Base-by-base conservation (phyloP, 2,113 vertebrate species). In the Eulacestoma nigropectus region DNA sequence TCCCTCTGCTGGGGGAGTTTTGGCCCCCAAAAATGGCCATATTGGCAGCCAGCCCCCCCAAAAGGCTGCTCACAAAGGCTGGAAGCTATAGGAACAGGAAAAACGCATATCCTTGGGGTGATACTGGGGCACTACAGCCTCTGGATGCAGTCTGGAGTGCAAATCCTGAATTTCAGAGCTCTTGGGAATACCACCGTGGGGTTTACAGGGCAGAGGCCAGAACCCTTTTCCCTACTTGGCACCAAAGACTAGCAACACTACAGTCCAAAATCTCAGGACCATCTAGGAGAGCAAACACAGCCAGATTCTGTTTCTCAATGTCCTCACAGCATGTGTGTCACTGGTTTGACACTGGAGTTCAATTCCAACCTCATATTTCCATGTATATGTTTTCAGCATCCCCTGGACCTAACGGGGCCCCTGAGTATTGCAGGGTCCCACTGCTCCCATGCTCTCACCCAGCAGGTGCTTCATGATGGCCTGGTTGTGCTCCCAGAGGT, bases 401-500 rank as follows among this genome's bases (percentile, higher is more conserved):
- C 19, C 67, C 14, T 4, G 20, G 35, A 22, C 41, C 14, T 22
- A 19, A 29, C 0, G 0, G 33, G 56, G 49, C 33, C 57, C 46
- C n/a, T 65, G 7, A 3, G 76, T 42, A 33, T 23, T 10, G 8
- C 0, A 0, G 14, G 32, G 42, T 73, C 39, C 47, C 65, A 25
- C 5, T 0, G 0, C 47, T 29, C n/a, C 63, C 10, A 0, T 0
- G 4, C 7, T 59, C 97, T 97, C 96, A 99, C 99, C 99, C 46
- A 99, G 97, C 56, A 99, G 98, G 73, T 98, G 98, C 96, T 99
- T 99, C 98, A 99, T 99, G 95, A 98, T 97, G 22, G 99, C 98
- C 97, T 99, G 99, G 97, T 99, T 99, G 95, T 99, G 98, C 68
- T 99, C 99, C 99, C 99, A 99, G 69, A 99, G 98, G 94, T 98